phyloP scores from a whole-genome alignment of 2,888 invertebrate genomes.

The Unio pictorum region DNA sequence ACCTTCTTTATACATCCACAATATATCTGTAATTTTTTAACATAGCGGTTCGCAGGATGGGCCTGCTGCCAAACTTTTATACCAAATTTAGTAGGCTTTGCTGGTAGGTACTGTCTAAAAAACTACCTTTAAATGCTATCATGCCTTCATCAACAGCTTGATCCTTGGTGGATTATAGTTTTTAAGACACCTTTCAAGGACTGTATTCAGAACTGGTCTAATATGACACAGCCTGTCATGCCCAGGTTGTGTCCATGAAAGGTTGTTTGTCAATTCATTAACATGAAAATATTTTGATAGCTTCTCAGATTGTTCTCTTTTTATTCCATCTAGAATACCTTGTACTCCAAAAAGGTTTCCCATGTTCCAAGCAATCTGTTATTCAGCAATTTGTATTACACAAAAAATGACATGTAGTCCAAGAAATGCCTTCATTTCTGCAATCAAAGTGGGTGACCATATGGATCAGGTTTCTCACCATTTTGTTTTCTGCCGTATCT shows the following conservation, averaged over 20 bases:
- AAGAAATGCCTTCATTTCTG: no score
- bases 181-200: slow-evolving; percentile 4
- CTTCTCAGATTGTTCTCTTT: no score
- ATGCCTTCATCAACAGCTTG: slow-evolving; percentile 18
- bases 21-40: slow-evolving; percentile 16
- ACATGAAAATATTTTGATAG: no score
- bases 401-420: no score
- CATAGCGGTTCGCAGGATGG: slow-evolving; percentile 12
- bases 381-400: no score
- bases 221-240: slow-evolving; percentile 21
- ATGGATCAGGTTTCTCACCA: no score
- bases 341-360: no score
- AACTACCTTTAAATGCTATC: slow-evolving; percentile 14
- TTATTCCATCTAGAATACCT: no score
- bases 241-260: not conserved
- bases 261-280: no score
- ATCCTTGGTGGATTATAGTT: slow-evolving; percentile 11
- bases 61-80: slow-evolving; percentile 21
- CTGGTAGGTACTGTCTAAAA: not conserved
- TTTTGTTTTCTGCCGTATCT: no score
- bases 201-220: slow-evolving; percentile 4
- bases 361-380: no score
- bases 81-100: not conserved
- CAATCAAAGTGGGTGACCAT: no score
- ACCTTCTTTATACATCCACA: slow-evolving; percentile 6